phyloP scores from a whole-genome alignment of 2,888 invertebrate species.

The Conus canariensis region DNA sequence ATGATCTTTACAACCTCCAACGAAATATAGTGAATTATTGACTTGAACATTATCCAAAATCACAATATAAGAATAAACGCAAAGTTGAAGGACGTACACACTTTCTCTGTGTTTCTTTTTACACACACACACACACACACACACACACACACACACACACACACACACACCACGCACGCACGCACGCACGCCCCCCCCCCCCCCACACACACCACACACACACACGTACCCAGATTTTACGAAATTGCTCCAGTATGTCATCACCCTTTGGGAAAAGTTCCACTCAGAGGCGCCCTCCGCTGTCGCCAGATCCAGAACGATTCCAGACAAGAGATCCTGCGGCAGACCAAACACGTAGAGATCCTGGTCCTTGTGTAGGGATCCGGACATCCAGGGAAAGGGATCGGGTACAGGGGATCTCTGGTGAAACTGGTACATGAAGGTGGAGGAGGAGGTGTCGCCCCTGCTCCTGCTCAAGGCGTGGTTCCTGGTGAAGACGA shows the following conservation, averaged over 20 bases:
- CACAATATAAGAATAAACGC: no score
- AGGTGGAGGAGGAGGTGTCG: not conserved
- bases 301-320: not conserved
- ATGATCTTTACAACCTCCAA: no score
- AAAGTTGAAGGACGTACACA: not conserved
- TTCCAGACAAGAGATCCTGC: not conserved
- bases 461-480: not conserved
- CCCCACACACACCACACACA: not conserved
- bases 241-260: conserved; percentile 30
- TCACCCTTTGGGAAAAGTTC: not conserved
- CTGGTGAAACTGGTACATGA: conserved; percentile 30
- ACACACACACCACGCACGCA: not conserved
- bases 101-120: not conserved
- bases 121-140: not conserved
- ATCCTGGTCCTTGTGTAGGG: conserved; percentile 22
- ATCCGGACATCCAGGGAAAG: not conserved
- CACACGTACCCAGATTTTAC: conserved; percentile 7
- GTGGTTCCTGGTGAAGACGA: conserved; percentile 23
- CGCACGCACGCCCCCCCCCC: not conserved
- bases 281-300: not conserved
- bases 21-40: no score
- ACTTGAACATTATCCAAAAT: no score
- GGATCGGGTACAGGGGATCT: not conserved
- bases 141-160: not conserved
- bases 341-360: conserved; percentile 16